These are phyloP conservation scores for Chrysopilus asiliformis DNA, from an alignment of 2,888 invertebrate genomes.

Conservation along the genomic window DNA sequence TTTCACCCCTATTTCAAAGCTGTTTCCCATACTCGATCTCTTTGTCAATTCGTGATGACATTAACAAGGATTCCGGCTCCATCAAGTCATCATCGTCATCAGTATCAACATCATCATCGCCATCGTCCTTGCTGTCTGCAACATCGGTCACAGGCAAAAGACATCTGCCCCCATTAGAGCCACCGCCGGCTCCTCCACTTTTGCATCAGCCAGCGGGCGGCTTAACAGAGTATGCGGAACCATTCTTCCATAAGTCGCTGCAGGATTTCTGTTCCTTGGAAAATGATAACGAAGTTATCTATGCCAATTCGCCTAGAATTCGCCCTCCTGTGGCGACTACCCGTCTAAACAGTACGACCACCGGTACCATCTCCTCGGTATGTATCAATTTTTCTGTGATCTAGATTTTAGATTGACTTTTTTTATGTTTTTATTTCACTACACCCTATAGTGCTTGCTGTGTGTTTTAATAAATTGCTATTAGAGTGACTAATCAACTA, in stretches of 20 bases:
- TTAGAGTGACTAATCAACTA: no score
- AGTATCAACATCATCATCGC: no score
- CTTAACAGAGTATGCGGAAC: slow-evolving; percentile 9
- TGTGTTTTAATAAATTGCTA: no score
- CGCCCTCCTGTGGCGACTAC: no score
- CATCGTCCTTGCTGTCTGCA: no score
- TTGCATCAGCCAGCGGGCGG: background rate
- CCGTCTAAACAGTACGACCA: no score
- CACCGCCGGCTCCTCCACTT: slow-evolving; percentile 7
- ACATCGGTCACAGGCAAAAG: background rate
- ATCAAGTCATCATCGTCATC: no score
- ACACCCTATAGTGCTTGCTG: no score
- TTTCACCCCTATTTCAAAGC: slow-evolving; percentile 8
- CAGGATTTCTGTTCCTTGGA: background rate
- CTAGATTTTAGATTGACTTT: no score
- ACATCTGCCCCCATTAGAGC: slow-evolving; percentile 3
- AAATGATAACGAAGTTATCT: background rate
- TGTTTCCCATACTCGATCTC: slow-evolving; percentile 10
- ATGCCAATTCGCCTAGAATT: background rate
- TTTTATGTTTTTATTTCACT: no score
- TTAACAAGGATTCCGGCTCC: slow-evolving; percentile 3
- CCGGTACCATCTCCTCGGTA: no score
- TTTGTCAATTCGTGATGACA: slow-evolving; percentile 7
- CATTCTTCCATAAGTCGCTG: slow-evolving; percentile 5
- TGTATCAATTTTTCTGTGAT: no score